Evolutionary conservation across 2,888 invertebrate genomes (phyloP).

Genomic region (Tachina grossa): DNA sequence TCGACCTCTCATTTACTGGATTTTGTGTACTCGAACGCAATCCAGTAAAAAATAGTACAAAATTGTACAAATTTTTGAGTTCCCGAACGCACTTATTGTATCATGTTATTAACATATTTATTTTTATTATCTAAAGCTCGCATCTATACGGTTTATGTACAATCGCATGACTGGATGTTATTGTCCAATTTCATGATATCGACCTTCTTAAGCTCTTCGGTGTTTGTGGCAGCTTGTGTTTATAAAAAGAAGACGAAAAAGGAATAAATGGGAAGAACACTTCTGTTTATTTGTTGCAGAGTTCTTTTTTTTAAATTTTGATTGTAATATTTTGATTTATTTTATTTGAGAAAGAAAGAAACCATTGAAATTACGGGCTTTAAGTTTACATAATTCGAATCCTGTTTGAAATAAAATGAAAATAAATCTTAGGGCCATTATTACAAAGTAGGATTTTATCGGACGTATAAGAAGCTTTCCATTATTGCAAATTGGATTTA

Average conservation of each 20-base stretch:
- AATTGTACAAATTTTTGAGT: no score
- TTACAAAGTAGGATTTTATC: no score
- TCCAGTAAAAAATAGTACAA: no score
- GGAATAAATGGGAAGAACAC: slow-evolving; percentile 68
- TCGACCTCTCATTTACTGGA: no score
- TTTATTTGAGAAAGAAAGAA: slow-evolving; percentile 3
- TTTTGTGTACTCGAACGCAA: no score
- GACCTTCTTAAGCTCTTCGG: slow-evolving; percentile 87
- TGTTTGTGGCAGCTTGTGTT: slow-evolving; percentile 88
- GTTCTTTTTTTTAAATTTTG: neutral
- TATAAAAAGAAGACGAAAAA: slow-evolving; percentile 84
- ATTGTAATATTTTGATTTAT: neutral
- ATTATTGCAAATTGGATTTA: no score
- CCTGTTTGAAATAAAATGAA: neutral
- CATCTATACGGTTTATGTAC: slow-evolving; percentile 90
- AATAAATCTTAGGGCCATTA: no score
- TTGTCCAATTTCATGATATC: slow-evolving; percentile 90
- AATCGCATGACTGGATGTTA: slow-evolving; percentile 89
- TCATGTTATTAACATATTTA: slow-evolving; percentile 1
- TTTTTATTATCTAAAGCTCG: slow-evolving; percentile 86
- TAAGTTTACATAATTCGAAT: neutral
- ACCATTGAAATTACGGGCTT: neutral
- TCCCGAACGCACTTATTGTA: no score
- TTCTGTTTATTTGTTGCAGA: neutral
- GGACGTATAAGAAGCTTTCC: no score